These are phyloP conservation scores for Conomelus anceps DNA, from an alignment of 2,888 invertebrate species.

Conservation along the genomic window DNA sequence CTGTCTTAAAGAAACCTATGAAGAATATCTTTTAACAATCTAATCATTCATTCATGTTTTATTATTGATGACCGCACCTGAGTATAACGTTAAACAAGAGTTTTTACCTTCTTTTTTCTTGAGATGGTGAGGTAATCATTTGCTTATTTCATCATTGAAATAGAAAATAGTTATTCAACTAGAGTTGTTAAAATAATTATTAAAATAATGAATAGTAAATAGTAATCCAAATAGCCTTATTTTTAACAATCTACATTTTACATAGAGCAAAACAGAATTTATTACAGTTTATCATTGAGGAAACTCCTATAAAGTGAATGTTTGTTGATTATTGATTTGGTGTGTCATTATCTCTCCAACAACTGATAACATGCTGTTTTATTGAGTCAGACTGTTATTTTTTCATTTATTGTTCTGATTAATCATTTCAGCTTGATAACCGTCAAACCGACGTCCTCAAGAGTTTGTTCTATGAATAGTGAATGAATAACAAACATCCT, in stretches of 20 bases:
- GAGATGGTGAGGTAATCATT: too few relatives aligned
- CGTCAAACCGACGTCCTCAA: background rate
- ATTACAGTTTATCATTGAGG: background rate
- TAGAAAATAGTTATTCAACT: too few relatives aligned
- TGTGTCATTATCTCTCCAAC: background rate
- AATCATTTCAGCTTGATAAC: background rate
- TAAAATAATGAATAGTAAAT: too few relatives aligned
- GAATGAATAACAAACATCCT: background rate
- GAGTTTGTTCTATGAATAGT: background rate
- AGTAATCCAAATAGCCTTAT: background rate
- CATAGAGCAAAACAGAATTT: background rate
- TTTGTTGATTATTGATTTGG: background rate
- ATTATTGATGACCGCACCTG: background rate
- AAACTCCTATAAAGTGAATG: background rate
- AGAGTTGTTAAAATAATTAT: too few relatives aligned
- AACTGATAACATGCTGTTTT: background rate
- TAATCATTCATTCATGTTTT: background rate
- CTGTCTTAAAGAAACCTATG: background rate
- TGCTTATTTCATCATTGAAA: background rate
- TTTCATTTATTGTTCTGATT: background rate
- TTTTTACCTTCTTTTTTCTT: too few relatives aligned
- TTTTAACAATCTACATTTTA: background rate
- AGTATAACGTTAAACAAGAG: background rate
- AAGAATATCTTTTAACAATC: background rate
- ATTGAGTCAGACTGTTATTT: background rate